Evolutionary conservation across 2,113 vertebrate species (phyloP), one percentile per base, ranked within the genome.

Genomic region (Gadus macrocephalus): DNA sequence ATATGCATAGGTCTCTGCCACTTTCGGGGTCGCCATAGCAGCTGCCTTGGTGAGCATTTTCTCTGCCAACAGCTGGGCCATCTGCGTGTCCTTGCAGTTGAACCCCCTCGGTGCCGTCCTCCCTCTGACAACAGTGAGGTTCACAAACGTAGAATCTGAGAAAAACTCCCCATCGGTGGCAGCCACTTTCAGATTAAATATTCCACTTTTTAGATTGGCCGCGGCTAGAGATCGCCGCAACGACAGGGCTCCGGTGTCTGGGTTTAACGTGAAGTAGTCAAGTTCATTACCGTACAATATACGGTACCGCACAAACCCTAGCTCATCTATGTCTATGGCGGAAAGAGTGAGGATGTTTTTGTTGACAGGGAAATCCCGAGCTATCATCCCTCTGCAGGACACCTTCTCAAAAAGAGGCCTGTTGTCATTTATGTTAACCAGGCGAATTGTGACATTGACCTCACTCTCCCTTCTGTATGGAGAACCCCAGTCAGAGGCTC

Each of bases 401-500:
- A 97, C 90, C 76, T 91, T 96, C 85, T 99, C 97, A 89, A 99
- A 98, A 63, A 96, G 87, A 3, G 97, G 97, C 42, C 88, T 93
- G 82, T 99, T 98, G 88, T 99, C 97, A 0, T 99, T 99, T 64
- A 96, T 88, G 38, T 99, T 99, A 38, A 93, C 88, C 59, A 99
- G 77, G 68, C 91, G 91, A 64, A 98, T 87, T 0, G 96, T 98
- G 67, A 99, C 92, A 49, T 98, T 98, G 17, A 96, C 95, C 72
- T 99, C 96, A 0, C 83, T 96, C 82, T 99, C 97, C 0, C 95
- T 92, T 70, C 97, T 93, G 74, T 97, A 98, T 0, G 97, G 97
- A 0, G 95, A 95, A 20, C 97, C 97, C 96, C 97, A 98, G 79
- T 99, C 97, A 0, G 97, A 98, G 22, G 96, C 97, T 64, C 97